Base-by-base conservation (phyloP, 2,888 invertebrate species). In the Corbicula japonica region DNA sequence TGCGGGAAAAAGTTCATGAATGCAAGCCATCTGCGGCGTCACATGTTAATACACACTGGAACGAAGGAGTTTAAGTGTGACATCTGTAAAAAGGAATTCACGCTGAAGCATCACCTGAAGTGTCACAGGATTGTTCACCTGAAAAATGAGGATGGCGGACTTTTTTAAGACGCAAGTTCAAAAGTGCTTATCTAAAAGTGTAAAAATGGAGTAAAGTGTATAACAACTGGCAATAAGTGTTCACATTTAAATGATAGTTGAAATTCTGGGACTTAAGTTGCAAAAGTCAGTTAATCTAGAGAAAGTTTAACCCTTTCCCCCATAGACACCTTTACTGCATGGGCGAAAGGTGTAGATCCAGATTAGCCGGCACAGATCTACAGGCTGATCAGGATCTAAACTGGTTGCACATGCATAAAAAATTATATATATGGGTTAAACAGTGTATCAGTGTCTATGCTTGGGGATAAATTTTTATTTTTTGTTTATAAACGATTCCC, bases 31-130 rank as follows among this genome's bases (percentile, higher is more conserved):
- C 21, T 60, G 60, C 35, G n/a, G 1, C 32, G 34, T 21, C 60
- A 60, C 60, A 15, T 60, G 60, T 23, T 28, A 30, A 54, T 54
- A n/a, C 54, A 54, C 32, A 54, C 54, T 2, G 54, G 54, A 12
- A 32, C 28, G 32, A 34, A 34, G 35, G 34, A 23, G 21, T 60
- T 35, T 38, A 23, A n/a, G 50, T 50, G 50, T 50, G n/a, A 50
- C 50, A 15, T 50, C n/a, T 50, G 50, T 50, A 8, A 21, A 8
- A 50, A 50, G 21, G 12, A 8, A 23, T 50, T 50, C 23, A 50
- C 41, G 10, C 15, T 41, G 41, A 60, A 60, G 41, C 60, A 60
- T 41, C 60, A 60, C 23, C 34, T 60, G 18, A 60, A 60, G 41
- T 38, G 60, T 41, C 60, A 60, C 34, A 5, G 26, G 8, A 21